Evolutionary conservation across 2,113 vertebrate species (phyloP).

Genomic region (Chaenocephalus aceratus): DNA sequence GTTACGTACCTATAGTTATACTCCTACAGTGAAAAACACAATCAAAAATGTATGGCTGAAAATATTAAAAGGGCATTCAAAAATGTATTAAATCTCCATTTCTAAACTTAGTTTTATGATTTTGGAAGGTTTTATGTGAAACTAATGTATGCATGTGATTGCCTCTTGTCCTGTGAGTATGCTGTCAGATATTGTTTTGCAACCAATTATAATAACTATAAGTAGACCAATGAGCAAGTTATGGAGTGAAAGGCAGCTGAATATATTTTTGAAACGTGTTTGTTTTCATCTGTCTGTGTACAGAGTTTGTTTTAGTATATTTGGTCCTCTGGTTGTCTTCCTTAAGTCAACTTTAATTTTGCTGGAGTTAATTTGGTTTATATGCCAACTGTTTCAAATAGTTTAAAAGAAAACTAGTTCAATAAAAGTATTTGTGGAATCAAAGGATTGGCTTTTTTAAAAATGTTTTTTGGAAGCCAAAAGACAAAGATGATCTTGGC

Average conservation of each 20-base stretch:
- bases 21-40: background rate
- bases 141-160: no score
- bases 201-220: no score
- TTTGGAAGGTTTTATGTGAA: no score
- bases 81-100: background rate
- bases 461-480: background rate
- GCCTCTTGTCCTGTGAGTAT: no score
- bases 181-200: no score
- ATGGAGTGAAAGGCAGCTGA: no score
- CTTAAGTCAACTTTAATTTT: background rate
- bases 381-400: background rate
- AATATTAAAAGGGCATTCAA: no score
- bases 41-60: background rate
- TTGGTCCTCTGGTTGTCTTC: slow-evolving; percentile 3
- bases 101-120: no score
- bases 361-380: background rate
- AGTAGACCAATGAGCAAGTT: no score
- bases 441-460: background rate
- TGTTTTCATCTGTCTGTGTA: background rate
- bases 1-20: no score
- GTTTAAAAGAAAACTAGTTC: background rate
- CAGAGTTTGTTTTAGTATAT: background rate
- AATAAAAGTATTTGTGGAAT: background rate
- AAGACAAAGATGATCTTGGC: slow-evolving; percentile 20
- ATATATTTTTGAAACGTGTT: no score